Conservation (phyloP, 2,113 vertebrate species). For the Bubo bubo region DNA sequence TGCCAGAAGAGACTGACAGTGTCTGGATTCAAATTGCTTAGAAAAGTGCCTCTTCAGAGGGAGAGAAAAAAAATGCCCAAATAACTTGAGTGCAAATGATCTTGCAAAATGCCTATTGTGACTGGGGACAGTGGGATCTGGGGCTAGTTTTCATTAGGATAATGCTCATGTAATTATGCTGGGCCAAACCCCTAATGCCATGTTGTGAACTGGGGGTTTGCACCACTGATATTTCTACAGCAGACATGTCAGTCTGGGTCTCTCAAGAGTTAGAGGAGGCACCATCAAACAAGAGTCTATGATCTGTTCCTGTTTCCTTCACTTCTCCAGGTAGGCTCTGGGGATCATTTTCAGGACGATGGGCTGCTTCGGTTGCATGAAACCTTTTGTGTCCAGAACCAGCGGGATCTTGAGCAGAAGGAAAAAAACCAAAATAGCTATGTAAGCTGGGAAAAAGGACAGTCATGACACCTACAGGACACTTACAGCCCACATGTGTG, state of each 20-base stretch:
- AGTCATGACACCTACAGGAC: not conserved
- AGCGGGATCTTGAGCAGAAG: constrained; percentile 75
- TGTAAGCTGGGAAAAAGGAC: not conserved
- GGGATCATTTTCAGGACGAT: constrained; percentile 78
- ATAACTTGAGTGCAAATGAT: constrained; percentile 22
- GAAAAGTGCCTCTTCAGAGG: constrained; percentile 48
- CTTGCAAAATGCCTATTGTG: constrained; percentile 32
- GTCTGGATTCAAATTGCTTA: constrained; percentile 60
- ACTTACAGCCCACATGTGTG: not conserved
- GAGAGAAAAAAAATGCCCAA: not conserved
- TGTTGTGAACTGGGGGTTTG: not conserved
- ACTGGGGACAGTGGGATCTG: not conserved
- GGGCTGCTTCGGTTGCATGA: constrained; percentile 75
- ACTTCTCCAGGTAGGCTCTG: constrained; percentile 38
- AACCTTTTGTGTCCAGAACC: constrained; percentile 62
- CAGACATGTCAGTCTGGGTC: not conserved
- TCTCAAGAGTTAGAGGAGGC: not conserved
- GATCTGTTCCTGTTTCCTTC: not conserved
- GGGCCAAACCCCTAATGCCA: not conserved
- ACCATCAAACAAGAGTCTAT: not conserved
- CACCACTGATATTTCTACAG: not conserved
- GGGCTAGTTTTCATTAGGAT: not conserved
- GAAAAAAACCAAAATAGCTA: not conserved
- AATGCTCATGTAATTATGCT: not conserved
- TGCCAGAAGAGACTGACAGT: constrained; percentile 58